Evolutionary conservation across 2,888 invertebrate species (phyloP), one percentile per base, ranked within the genome.

Genomic region (Carabus problematicus): DNA sequence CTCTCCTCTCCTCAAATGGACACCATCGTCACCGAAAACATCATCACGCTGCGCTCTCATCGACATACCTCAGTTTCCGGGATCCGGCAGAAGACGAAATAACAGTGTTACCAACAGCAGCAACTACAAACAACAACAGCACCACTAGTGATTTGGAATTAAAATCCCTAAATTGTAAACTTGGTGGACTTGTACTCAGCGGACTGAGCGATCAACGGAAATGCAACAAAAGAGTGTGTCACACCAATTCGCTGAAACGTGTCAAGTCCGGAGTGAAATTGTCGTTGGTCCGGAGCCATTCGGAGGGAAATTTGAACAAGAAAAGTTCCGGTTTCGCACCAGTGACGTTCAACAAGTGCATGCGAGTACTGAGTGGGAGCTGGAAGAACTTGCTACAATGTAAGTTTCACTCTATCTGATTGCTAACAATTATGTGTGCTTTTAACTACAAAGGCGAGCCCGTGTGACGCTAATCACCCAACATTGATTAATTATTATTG

Each of bases 351-450:
- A 89, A 89, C 81, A 89, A 89, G 80, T 91, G 90, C 80, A 88
- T 91, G 73, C 88, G 88, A 75, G 90, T 88, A 72, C 86, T 91
- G 75, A 91, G 90, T 78, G 91, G 91, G 74, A 91, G 91, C 83
- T 91, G 91, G 91, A 91, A 88, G 83, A 92, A 91, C 83, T 87
- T 91, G 73, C 84, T 91, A 78, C 87, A 89, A 85, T 85, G 91
- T 91, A 88, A 91, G 91, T 89, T 72, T 29, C 40, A 19, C 19
- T 40, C 45, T 47, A 7, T 52, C 9, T 52, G 9, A 14, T 16
- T 52, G 19, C 52, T 52, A 52, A 52, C 12, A 52, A 12, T 14
- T 12, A 52, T 29, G 6, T 29, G 6, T 29, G 29, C 29, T 29
- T 29, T 29, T 29, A 29, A 29, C 6, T 29, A 29, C 29, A 29